These are phyloP conservation scores for Caenorhabditis drosophilae DNA, from an alignment of 2,888 invertebrate species.

Conservation along the genomic window DNA sequence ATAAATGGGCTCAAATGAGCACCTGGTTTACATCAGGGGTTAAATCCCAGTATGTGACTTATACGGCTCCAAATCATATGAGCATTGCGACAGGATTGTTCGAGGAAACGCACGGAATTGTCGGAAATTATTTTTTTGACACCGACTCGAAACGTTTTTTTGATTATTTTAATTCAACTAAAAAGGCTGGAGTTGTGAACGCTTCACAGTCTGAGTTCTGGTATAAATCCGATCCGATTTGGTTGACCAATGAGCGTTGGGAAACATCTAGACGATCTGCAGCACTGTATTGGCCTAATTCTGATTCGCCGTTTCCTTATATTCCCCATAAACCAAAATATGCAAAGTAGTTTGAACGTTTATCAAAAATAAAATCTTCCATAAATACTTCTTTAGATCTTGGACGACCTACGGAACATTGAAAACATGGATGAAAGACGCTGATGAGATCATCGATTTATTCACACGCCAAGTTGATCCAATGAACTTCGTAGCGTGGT, in stretches of 20 bases:
- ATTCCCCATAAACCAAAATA: conserved; percentile 33
- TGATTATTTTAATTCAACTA: conserved; percentile 48
- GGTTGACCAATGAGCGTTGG: conserved; percentile 47
- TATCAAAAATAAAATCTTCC: no score
- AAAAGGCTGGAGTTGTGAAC: conserved; percentile 35
- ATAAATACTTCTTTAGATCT: no score
- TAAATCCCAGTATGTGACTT: conserved; percentile 46
- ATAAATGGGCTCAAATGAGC: conserved; percentile 42
- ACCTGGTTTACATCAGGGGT: conserved; percentile 50
- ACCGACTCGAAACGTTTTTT: conserved; percentile 39
- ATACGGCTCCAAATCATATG: conserved; percentile 57
- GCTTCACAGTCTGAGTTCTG: conserved; percentile 33
- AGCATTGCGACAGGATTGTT: conserved; percentile 48
- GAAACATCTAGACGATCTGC: conserved; percentile 32
- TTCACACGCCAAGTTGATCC: conserved; percentile 55
- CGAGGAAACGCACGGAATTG: conserved; percentile 54
- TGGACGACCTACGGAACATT: conserved; percentile 45
- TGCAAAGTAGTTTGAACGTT: no score
- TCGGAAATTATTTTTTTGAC: conserved; percentile 55
- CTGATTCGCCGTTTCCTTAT: conserved; percentile 38
- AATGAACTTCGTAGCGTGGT: conserved; percentile 70
- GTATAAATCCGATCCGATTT: conserved; percentile 47
- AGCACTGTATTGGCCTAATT: conserved; percentile 50
- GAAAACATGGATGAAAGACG: conserved; percentile 60
- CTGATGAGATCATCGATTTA: conserved; percentile 61